phyloP scores from a whole-genome alignment of 1,140 invertebrate genomes.

The Neodiprion fabricii region DNA sequence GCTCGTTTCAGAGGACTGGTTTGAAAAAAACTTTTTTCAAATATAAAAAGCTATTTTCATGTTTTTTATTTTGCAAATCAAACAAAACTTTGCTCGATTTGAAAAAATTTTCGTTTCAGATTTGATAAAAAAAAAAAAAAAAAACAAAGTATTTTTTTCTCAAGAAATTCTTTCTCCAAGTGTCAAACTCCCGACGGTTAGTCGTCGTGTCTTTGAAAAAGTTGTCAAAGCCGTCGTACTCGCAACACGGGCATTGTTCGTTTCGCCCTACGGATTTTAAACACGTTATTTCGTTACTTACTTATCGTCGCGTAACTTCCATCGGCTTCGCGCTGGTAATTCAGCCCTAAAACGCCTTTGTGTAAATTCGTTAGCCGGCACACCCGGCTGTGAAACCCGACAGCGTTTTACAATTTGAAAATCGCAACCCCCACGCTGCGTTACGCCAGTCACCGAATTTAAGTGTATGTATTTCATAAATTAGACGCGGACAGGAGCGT shows the following conservation, averaged over 20 bases:
- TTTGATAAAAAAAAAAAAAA: neutral
- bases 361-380: neutral
- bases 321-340: neutral
- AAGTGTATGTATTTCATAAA: too few relatives aligned
- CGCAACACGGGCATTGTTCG: neutral
- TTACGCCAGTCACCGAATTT: too few relatives aligned
- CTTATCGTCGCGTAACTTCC: neutral
- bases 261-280: neutral
- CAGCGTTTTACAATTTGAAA: too few relatives aligned
- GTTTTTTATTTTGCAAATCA: too few relatives aligned
- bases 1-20: too few relatives aligned
- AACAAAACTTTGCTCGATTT: too few relatives aligned
- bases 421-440: too few relatives aligned
- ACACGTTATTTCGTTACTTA: neutral
- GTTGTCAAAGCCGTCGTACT: neutral
- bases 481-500: too few relatives aligned
- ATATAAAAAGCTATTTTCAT: too few relatives aligned
- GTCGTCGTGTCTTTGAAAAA: neutral
- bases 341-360: slow-evolving; percentile 1
- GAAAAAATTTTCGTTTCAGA: neutral
- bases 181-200: neutral
- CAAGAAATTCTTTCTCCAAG: neutral
- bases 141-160: neutral
- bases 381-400: too few relatives aligned
- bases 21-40: too few relatives aligned